phyloP scores from a whole-genome alignment of 2,113 vertebrate species.

The Psephotus haematonotus region DNA sequence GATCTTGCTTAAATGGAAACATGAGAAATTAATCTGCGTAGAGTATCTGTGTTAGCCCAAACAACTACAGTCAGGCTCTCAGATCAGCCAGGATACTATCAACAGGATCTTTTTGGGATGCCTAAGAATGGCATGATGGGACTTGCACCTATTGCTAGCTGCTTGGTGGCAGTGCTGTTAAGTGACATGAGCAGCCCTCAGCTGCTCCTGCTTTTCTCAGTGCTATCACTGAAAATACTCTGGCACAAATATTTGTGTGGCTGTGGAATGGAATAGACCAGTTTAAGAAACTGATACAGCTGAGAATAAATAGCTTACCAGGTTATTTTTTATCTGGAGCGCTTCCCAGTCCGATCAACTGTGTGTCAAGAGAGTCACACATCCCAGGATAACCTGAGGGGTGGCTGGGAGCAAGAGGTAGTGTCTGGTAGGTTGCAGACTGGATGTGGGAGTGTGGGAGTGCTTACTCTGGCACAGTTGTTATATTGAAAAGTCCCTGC shows the following conservation, averaged over 20 bases:
- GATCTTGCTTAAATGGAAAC: neutral
- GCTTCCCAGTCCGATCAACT: neutral
- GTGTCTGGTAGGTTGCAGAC: neutral
- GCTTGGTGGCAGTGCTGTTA: neutral
- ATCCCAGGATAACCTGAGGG: neutral
- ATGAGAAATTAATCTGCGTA: neutral
- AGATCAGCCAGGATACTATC: neutral
- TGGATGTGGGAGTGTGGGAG: neutral
- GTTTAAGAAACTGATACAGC: neutral
- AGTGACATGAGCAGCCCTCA: neutral
- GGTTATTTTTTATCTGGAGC: neutral
- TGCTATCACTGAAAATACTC: neutral
- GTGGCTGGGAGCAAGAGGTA: neutral
- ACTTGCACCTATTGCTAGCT: neutral
- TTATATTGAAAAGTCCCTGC: neutral
- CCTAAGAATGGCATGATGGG: neutral
- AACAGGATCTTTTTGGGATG: neutral
- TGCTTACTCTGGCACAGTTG: neutral
- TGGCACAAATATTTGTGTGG: neutral
- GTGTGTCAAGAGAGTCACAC: too few relatives aligned
- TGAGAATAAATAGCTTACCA: neutral
- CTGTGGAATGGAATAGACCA: neutral
- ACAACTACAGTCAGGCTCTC: neutral
- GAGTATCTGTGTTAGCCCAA: neutral
- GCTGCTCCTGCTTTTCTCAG: neutral